Evolutionary conservation across 2,113 vertebrate genomes (phyloP), one percentile per base, ranked within the genome.

Genomic region (Chlorocebus sabaeus): DNA sequence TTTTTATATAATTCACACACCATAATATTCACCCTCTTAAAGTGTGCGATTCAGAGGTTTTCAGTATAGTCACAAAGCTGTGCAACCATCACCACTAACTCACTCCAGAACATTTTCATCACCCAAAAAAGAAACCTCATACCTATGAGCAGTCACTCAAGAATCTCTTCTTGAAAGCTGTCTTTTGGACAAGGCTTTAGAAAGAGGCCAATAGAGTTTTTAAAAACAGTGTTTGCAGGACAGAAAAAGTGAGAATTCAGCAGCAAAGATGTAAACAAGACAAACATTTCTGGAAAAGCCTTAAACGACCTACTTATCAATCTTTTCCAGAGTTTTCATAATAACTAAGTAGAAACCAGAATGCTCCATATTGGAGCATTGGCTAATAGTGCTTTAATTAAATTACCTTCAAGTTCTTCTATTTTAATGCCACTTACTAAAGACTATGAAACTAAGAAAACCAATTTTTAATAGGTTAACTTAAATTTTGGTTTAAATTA

Each of bases 81-180:
- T 79, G 13, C 43, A 89, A 72, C 38, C 20, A 83, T 55, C 30
- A 82, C 23, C 35, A 96, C 13, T 81, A 90, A 64, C 6, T 57
- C 78, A 93, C 67, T 85, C 17, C 72, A 95, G 38, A 85, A 40
- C 9, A 95, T 35, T 91, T 75, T 72, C 67, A 76, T 89, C 16
- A 59, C 35, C 17, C 22, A 10, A 6, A 10, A 87, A 93, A 94
- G 30, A 85, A 84, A 89, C 13, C 32, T 35, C 10, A 40, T 35
- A 94, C 25, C 20, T 48, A 84, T 72, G 50, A 92, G n/a, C 20
- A 96, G 38, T 92, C 40, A 90, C 25, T 92, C 25, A 89, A 80
- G 48, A 98, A 76, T 91, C 27, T 90, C 81, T 92, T 96, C 76
- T 94, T 83, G 23, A 88, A 93, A 93, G 50, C 11, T 67, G 11